Evolutionary conservation across 2,888 invertebrate species (phyloP).

Genomic region (Flexamia atlantica): DNA sequence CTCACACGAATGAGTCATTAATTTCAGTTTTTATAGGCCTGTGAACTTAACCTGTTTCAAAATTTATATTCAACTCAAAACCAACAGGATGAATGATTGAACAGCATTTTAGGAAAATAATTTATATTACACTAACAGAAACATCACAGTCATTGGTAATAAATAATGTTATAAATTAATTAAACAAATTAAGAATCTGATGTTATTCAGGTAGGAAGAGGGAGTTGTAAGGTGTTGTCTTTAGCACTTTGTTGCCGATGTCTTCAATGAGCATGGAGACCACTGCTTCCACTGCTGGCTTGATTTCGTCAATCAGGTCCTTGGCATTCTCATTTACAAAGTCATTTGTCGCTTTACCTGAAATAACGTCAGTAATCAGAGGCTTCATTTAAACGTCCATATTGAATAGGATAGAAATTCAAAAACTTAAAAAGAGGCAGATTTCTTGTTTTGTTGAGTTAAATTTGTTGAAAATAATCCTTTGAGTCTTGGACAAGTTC

Average conservation of each 20-base stretch:
- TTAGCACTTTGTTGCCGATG: slow-evolving; percentile 69
- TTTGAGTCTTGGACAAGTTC: too few species aligned
- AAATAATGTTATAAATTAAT: slow-evolving; percentile 60
- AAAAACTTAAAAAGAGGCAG: too few species aligned
- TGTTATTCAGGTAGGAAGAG: slow-evolving; percentile 67
- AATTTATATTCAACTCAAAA: too few species aligned
- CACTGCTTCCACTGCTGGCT: slow-evolving; percentile 70
- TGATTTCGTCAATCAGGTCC: slow-evolving; percentile 70
- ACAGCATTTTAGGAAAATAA: not conserved
- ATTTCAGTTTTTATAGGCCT: too few species aligned
- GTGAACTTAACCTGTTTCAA: too few species aligned
- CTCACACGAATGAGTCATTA: too few species aligned
- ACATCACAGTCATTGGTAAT: slow-evolving; percentile 59
- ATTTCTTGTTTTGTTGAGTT: too few species aligned
- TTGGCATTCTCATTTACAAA: slow-evolving; percentile 71
- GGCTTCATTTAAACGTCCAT: too few species aligned
- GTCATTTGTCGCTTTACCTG: slow-evolving; percentile 70
- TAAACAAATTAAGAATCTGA: slow-evolving; percentile 19
- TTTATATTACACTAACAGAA: slow-evolving; percentile 45
- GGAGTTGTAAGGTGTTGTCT: slow-evolving; percentile 68
- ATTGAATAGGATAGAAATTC: too few species aligned
- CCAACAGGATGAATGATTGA: not conserved
- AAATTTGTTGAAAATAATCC: too few species aligned
- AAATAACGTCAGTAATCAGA: too few species aligned
- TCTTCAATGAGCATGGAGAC: slow-evolving; percentile 69